Evolutionary conservation across 2,888 invertebrate genomes (phyloP), one percentile per base, ranked within the genome.

Genomic region (Rhagonycha fulva): DNA sequence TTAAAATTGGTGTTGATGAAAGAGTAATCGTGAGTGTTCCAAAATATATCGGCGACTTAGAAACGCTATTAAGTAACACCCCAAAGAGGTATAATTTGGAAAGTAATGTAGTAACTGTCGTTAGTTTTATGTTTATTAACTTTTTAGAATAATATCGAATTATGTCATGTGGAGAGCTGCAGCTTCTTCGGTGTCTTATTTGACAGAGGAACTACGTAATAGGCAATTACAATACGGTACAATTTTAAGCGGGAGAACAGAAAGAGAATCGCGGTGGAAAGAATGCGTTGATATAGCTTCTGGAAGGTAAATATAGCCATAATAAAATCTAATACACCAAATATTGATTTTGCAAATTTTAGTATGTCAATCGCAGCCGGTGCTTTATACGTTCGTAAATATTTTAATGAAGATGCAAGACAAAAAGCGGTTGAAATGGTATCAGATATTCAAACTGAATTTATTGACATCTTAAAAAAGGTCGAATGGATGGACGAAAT

Each of bases 401-500:
- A 95, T 86, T 97, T 97, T 89, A 93, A 96, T 81, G 94, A 96
- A 85, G 92, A 94, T 72, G 94, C 96, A 0, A 95, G 96, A 86
- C 91, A 92, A 69, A 94, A 93, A 81, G 97, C 96, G 0, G 87
- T 95, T 78, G 95, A 96, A 87, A 96, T 98, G 95, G 97, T 97
- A 0, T 89, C 91, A 72, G 94, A 96, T 82, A 96, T 98, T 81
- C 92, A 95, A 77, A 89, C 90, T 72, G 94, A 96, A 81, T 98
- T 98, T 89, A 91, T 92, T 77, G 92, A 94, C 82, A 96, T 97
- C 30, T 87, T 97, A 73, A 89, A 91, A 14, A 90, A 92, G 75
- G 93, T 97, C 12, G 94, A 94, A 67, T 98, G 98, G 98, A 98
- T 98, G 98, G 98, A 98, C 85, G 92, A 92, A 0, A 88, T 90